Evolutionary conservation across 2,888 invertebrate genomes (phyloP), one percentile per base, ranked within the genome.

Genomic region (Malachius bipustulatus): DNA sequence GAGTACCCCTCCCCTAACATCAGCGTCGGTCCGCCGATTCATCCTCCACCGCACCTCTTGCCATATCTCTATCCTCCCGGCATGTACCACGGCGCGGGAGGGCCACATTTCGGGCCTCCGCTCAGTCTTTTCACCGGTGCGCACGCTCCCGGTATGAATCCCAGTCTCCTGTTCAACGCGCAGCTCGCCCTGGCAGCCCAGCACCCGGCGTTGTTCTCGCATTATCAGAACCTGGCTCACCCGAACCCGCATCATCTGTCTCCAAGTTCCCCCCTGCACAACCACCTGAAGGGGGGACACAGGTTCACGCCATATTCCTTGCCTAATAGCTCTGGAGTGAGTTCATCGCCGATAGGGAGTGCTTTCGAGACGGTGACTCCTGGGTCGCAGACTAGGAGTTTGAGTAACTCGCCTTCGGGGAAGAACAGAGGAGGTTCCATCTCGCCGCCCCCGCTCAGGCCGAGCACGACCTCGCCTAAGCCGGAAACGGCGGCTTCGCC

Each of bases 21-120:
- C 43, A 89, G 89, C 16, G 82, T 93, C 26, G 93, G 91, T 33
- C 91, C 91, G 26, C 90, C 90, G 30, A 82, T 90, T 30, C 91
- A 91, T 56, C 89, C 90, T 30, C 88, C 89, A 33, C 78, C 87
- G 19, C 82, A 80, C 62, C 70, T 85, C 57, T 69, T 93, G 57
- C 91, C 93, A 47, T 93, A 93, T 69, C 77, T 94, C 35, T 93
- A 91, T 63, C 89, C 89, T 19, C 88, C 85, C 28, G 87, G 88
- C 16, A 68, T 91, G 44, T 91, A 90, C 65, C 83, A 83, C 47
- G 73, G 79, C 32, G 64, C 70, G 28, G 68, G 66, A 2, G 73
- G 70, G 14, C 65, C 62, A 35, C 70, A 66, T 1, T 73, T 80
- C 59, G 79, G 79, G 56, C 82, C 82, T 36, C 81, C 80, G 36